Base-by-base conservation (phyloP, 2,113 vertebrate species). In the Cricetomys ansorgei region DNA sequence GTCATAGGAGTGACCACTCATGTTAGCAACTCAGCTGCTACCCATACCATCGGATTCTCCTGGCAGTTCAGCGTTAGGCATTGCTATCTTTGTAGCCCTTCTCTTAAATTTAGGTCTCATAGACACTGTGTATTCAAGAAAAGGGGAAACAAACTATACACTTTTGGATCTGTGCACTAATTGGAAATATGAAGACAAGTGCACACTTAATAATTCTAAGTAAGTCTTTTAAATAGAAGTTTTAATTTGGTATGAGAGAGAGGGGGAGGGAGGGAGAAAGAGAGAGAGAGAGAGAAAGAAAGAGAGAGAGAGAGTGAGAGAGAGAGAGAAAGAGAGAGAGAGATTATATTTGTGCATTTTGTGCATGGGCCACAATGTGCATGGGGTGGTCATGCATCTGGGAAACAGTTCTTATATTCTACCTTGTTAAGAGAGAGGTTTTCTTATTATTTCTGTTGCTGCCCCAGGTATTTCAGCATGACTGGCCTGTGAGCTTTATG, bases 1-100 rank as follows among this genome's bases (percentile, higher is more conserved):
- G 76, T 91, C 70, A 84, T 65, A 89, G 87, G 81, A 93, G 87
- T n/a, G 25, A 75, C 48, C 25, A 11, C 69, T 91, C 86, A 29
- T 84, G 87, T 62, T 72, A 90, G 73, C 37, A 45, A 69, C 21
- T 69, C 15, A 23, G 45, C 7, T 11, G 0, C 59, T 29, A 67
- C 59, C 40, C 3, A 15, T 21, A 37, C n/a, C 25, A 21, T 10
- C 16, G 34, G 62, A 64, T 15, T 88, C 94, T 91, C 73, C 40
- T 59, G 34, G 69, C 77, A 84, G 53, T 25, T 79, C 53, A 69
- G 12, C 34, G 69, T 7, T 84, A 16, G 19, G 19, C 40, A 92
- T 93, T 97, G 83, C 17, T 12, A 62, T 53, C 75, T 91, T 37
- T 80, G 27, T 8, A 69, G 48, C 43, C 37, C n/a, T 92, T 67